Evolutionary conservation across 2,113 vertebrate genomes (phyloP).

Genomic region (Scophthalmus maximus): DNA sequence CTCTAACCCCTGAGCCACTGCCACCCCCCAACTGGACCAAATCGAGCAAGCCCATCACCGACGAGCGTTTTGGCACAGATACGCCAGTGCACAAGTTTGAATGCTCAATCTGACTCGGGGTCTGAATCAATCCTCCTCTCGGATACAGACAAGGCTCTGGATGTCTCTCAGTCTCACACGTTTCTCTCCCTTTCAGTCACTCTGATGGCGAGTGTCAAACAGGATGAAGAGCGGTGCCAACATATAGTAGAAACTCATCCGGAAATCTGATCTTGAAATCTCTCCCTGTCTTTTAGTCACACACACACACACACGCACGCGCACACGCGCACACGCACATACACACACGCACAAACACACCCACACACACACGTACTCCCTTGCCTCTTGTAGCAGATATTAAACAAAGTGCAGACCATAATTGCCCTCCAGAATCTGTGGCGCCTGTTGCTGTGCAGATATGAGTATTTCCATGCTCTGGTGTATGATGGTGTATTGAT

Average conservation of each 20-base stretch:
- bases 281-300: not conserved
- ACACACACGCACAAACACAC: slow-evolving; percentile 3
- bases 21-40: no score
- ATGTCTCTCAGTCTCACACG: not conserved
- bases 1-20: no score
- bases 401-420: slow-evolving; percentile 78
- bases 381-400: slow-evolving; percentile 65
- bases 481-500: slow-evolving; percentile 67
- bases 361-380: slow-evolving; percentile 31
- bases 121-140: no score
- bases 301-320: slow-evolving; percentile 12
- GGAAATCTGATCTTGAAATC: slow-evolving; percentile 35
- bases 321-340: no score
- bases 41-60: no score
- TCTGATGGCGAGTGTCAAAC: slow-evolving; percentile 28
- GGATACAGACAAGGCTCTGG: no score
- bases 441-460: slow-evolving; percentile 63
- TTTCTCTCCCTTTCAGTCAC: not conserved
- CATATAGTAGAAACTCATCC: not conserved
- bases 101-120: no score
- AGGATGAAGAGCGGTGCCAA: slow-evolving; percentile 30
- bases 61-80: no score
- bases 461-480: slow-evolving; percentile 41
- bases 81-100: no score
- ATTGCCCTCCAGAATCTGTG: slow-evolving; percentile 74